Evolutionary conservation across 2,113 vertebrate genomes (phyloP), one percentile per base, ranked within the genome.

Genomic region (Pachycephala philippinensis): DNA sequence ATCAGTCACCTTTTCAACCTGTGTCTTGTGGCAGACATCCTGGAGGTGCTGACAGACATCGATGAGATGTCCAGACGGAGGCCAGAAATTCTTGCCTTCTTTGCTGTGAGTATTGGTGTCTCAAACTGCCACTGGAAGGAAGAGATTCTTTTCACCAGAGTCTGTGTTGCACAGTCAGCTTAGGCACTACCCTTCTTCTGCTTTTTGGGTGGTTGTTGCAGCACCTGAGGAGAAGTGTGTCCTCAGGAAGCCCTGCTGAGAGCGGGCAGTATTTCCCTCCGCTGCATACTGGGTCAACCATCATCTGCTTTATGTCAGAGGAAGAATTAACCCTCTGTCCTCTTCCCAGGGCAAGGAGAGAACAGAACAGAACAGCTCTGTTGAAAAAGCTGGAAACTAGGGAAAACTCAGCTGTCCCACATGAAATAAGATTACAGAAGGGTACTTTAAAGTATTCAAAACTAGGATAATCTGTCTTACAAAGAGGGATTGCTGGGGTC

Each of bases 21-120:
- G 18, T 94, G 28, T 91, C 45, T 95, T 77, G 40, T 40, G 56
- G 42, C 79, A 99, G 99, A 99, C 74, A 98, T 99, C 92, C 85
- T 99, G 96, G 99, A 99, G 47, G 99, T 99, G 75, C 98, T 99
- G 97, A 99, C 98, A 24, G 99, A 99, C 96, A 98, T 99, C 27
- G 99, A 99, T 44, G 99, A 99, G 89, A 99, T 99, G 98, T 99
- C 99, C n/a, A 98, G 99, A 80, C 98, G 99, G 91, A 99, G 98
- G 92, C 99, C 99, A 10, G 99, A 99, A 98, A 98, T 99, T 95
- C 98, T 99, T 83, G 98, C 98, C 86, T 99, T 99, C 97, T 99
- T 99, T 97, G 98, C 98, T 37, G 99, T 99, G 98, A 98, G 99
- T 98, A 75, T 69, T 70, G 56, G 17, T 65, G 52, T 47, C 10